phyloP scores from a whole-genome alignment of 2,888 invertebrate genomes.

The Liposcelis brunnea region DNA sequence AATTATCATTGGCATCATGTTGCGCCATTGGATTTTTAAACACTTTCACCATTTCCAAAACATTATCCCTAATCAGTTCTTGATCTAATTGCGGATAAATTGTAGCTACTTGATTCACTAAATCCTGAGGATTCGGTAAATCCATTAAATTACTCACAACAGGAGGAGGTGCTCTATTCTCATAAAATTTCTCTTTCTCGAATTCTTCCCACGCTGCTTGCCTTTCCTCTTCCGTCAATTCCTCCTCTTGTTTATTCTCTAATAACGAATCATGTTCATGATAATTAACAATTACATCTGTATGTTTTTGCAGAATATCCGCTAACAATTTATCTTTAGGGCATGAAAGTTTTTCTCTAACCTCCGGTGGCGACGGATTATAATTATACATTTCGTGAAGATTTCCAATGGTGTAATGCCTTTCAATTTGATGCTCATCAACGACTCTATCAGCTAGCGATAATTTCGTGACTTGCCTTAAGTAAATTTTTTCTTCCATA shows the following conservation, averaged over 20 bases:
- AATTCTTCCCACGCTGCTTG: conserved; percentile 95
- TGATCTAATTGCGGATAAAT: no score
- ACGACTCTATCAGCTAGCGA: conserved; percentile 90
- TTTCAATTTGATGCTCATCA: conserved; percentile 93
- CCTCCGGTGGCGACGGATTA: conserved; percentile 42
- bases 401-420: conserved; percentile 93
- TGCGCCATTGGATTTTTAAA: no score
- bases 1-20: no score
- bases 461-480: conserved; percentile 90
- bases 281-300: conserved; percentile 63
- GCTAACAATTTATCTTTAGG: conserved; percentile 81
- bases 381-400: conserved; percentile 81
- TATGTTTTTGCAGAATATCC: conserved; percentile 60
- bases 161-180: no score
- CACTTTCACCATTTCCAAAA: no score
- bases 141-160: no score
- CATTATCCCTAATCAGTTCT: no score
- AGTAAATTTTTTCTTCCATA: conserved; percentile 97
- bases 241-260: conserved; percentile 64
- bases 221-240: conserved; percentile 81
- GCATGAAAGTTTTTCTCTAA: conserved; percentile 42
- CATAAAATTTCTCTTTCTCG: conserved; percentile 35
- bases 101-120: no score
- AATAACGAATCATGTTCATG: conserved; percentile 86
- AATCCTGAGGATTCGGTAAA: no score